These are phyloP conservation scores for Taphrorychus bicolor DNA, from an alignment of 2,888 invertebrate genomes.

Conservation along the genomic window DNA sequence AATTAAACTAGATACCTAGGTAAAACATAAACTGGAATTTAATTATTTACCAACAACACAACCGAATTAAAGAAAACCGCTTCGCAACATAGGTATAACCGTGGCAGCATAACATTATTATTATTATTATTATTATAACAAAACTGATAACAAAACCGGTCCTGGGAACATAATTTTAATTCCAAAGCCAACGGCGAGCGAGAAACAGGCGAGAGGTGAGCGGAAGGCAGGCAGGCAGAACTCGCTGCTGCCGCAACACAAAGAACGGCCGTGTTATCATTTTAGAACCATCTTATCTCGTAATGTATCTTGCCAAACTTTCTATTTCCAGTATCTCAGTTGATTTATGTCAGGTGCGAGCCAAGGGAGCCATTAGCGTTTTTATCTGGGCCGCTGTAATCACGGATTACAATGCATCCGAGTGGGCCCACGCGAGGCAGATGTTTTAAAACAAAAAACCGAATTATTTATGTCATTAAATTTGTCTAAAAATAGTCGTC, in stretches of 20 bases:
- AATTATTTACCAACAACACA: neutral
- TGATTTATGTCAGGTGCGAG: slow-evolving; percentile 37
- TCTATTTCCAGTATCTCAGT: slow-evolving; percentile 52
- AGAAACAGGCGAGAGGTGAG: slow-evolving; percentile 30
- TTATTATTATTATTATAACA: slow-evolving; percentile 28
- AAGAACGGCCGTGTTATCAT: slow-evolving; percentile 50
- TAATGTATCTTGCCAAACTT: slow-evolving; percentile 58
- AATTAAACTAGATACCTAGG: neutral
- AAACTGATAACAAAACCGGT: slow-evolving; percentile 42
- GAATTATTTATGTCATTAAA: slow-evolving; percentile 56
- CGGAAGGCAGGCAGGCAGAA: slow-evolving; percentile 20
- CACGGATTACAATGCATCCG: slow-evolving; percentile 51
- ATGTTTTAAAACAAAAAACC: slow-evolving; percentile 52
- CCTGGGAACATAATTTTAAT: slow-evolving; percentile 32
- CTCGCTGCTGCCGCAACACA: slow-evolving; percentile 33
- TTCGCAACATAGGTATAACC: neutral
- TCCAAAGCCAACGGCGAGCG: slow-evolving; percentile 1
- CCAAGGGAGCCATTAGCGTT: slow-evolving; percentile 40
- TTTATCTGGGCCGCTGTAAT: slow-evolving; percentile 52
- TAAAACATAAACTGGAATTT: neutral
- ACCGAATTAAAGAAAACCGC: neutral
- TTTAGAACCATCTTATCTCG: slow-evolving; percentile 54
- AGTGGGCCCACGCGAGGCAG: slow-evolving; percentile 49
- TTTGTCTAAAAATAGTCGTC: slow-evolving; percentile 49
- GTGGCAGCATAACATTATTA: neutral